These are phyloP conservation scores for Xenus cinereus DNA, from an alignment of 2,113 vertebrate genomes.

Conservation along the genomic window DNA sequence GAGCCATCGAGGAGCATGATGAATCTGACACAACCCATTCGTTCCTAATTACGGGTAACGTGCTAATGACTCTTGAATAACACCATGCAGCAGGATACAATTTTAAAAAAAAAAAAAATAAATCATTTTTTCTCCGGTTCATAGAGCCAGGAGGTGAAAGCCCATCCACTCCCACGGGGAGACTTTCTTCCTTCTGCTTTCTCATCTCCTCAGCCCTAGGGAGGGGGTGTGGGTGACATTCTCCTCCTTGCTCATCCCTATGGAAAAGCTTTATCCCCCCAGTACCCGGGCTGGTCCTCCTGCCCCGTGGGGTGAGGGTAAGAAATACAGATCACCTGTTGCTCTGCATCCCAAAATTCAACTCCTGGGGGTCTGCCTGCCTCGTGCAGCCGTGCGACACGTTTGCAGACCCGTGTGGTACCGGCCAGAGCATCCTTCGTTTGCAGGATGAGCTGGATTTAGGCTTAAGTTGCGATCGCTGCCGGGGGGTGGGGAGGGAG, in stretches of 20 bases:
- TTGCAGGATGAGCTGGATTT: background rate
- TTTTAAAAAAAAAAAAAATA: background rate
- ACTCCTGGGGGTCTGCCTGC: rapidly evolving
- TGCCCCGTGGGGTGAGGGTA: background rate
- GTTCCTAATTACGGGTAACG: background rate
- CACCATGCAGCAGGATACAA: background rate
- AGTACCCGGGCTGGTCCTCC: background rate
- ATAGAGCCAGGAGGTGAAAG: background rate
- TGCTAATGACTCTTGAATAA: background rate
- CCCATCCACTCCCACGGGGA: background rate
- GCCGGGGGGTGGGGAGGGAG: background rate
- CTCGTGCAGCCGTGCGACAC: background rate
- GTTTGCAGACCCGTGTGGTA: background rate
- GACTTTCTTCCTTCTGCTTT: background rate
- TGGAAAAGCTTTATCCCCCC: background rate
- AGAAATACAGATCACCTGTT: rapidly evolving
- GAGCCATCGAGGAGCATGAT: slow-evolving; percentile 2
- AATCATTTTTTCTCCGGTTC: background rate
- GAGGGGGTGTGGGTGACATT: background rate
- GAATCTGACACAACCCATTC: slow-evolving; percentile 9
- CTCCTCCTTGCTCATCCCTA: background rate
- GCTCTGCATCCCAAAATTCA: background rate
- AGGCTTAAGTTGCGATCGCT: background rate
- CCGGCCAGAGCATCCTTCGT: background rate
- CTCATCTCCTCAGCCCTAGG: background rate